Base-by-base conservation (phyloP, 2,888 invertebrate species). In the Deilephila elpenor region DNA sequence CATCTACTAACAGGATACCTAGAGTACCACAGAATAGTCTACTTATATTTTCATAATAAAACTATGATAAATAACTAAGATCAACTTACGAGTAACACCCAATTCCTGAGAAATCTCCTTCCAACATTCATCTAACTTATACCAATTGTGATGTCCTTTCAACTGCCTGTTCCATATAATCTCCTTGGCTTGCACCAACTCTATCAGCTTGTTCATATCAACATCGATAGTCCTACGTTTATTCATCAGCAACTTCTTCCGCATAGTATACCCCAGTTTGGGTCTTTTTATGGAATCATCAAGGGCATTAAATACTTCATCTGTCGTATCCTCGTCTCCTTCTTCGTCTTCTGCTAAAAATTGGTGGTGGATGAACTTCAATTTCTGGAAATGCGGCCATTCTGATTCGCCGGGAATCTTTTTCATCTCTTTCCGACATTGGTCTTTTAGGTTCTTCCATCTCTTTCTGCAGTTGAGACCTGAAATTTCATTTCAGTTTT, bases 381-480 rank as follows among this genome's bases (percentile, higher is more conserved):
- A 83, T 71, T 93, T 93, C 32, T 83, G 84, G 76, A 93, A 93
- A 77, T 94, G 94, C 0, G 93, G 94, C 93, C 94, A 94, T 74
- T 94, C 94, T 5, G 94, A 94, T 4, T 89, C 88, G 64, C 76
- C 84, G 0, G 92, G 88, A 71, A 88, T 88, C 72, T 94, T 94
- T 76, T 94, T 94, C 89, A 94, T 93, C 81, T 95, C 95, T 76
- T 95, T 95, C 20, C 95, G 88, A 75, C 93, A 94, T 81, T 94
- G 93, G 76, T 95, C 95, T 79, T 95, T 95, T 14, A 95, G 84
- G 75, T 94, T 94, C 83, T 95, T 95, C 95, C 95, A 95, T 89
- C 90, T 88, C 75, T 93, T 94, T 76, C 94, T 86, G 83, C 94
- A 94, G 80, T 93, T 93, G 19, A 93, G 78, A 79, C 91, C 94